These are phyloP conservation scores for Pachypanchax playfairii DNA, from an alignment of 2,113 vertebrate genomes.

Conservation along the genomic window DNA sequence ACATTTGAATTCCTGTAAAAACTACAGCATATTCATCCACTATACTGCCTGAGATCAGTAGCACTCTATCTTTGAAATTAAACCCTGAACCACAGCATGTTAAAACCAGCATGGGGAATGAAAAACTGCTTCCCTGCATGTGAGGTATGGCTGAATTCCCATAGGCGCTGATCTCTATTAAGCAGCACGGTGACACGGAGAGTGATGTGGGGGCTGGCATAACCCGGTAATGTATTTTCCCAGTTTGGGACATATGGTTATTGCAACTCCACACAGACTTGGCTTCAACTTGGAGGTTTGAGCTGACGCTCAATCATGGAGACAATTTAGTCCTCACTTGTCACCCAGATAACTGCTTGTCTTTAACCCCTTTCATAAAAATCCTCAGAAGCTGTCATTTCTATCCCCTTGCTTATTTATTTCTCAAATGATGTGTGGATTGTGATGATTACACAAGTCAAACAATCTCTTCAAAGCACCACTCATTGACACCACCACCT, in stretches of 20 bases:
- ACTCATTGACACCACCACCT: conserved; percentile 47
- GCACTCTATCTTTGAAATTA: conserved; percentile 12
- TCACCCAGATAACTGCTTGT: conserved; percentile 75
- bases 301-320: conserved; percentile 68
- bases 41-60: conserved; percentile 1
- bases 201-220: conserved; percentile 28
- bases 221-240: conserved; percentile 57
- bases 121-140: conserved; percentile 31
- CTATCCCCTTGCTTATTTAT: conserved; percentile 55
- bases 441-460: conserved; percentile 55
- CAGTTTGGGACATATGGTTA: conserved; percentile 62
- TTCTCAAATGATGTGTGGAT: conserved; percentile 65
- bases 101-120: conserved; percentile 15
- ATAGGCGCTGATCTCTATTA: conserved; percentile 47
- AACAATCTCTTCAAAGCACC: conserved; percentile 33
- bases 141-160: conserved; percentile 49
- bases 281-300: conserved; percentile 47
- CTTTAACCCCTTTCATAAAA: conserved; percentile 72
- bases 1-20: conserved; percentile 23
- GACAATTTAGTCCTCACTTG: conserved; percentile 64
- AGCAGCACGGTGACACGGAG: conserved; percentile 43
- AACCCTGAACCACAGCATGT: not conserved
- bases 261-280: conserved; percentile 46
- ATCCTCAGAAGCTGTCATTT: conserved; percentile 69
- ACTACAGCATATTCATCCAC: not conserved